phyloP scores from a whole-genome alignment of 2,797 vertebrate genomes.

The Hyperoplus lanceolatus region DNA sequence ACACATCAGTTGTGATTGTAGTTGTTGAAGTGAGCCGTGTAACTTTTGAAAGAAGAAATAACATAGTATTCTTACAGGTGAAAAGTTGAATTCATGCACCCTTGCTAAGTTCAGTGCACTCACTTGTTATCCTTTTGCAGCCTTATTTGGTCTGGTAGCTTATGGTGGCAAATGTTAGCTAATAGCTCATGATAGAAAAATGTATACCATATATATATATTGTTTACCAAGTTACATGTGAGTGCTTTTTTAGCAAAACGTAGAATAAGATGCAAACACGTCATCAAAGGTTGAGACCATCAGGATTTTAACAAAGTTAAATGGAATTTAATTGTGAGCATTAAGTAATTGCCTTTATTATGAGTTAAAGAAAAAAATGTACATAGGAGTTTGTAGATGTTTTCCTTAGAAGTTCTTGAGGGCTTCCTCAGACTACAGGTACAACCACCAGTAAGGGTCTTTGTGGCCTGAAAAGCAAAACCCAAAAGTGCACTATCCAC shows the following conservation, averaged over 20 bases:
- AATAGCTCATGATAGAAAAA: too few species aligned
- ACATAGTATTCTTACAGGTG: too few species aligned
- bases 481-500: background rate
- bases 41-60: too few species aligned
- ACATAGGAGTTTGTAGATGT: background rate
- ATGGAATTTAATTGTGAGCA: background rate
- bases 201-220: too few species aligned
- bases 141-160: background rate
- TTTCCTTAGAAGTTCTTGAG: background rate
- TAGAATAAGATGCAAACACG: too few species aligned
- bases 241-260: too few species aligned
- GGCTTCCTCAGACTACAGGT: background rate
- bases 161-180: too few species aligned
- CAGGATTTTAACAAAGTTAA: background rate
- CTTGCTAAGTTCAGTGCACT: background rate
- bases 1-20: too few species aligned
- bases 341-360: background rate
- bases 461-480: background rate
- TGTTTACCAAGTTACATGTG: too few species aligned
- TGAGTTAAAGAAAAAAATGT: too few species aligned
- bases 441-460: background rate
- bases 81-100: too few species aligned
- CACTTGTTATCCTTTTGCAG: conserved; percentile 5
- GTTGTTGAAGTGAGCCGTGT: too few species aligned
- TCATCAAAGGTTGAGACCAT: background rate